phyloP scores from a whole-genome alignment of 1,140 invertebrate genomes.

The Anoplophora glabripennis region DNA sequence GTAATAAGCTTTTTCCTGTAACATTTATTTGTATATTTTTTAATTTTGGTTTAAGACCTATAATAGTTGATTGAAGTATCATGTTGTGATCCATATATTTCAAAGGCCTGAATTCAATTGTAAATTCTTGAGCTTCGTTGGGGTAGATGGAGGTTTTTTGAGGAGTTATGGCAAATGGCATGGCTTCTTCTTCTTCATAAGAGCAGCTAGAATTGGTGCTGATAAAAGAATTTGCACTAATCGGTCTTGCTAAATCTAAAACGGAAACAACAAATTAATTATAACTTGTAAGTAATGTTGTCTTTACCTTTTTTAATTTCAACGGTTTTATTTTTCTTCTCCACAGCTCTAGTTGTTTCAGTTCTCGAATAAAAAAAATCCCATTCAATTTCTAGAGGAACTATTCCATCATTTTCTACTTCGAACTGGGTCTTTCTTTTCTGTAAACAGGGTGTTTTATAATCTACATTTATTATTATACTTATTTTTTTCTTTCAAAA shows the following conservation, averaged over 20 bases:
- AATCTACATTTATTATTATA: background rate
- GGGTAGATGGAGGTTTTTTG: constrained; percentile 18
- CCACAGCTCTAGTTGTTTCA: too few relatives aligned
- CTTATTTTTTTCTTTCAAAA: background rate
- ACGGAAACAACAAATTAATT: too few relatives aligned
- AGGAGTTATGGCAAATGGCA: constrained; percentile 30
- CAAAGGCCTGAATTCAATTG: constrained; percentile 32
- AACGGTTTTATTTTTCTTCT: background rate
- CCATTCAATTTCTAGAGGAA: constrained; percentile 31
- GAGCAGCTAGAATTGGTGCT: too few relatives aligned
- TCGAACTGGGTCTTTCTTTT: constrained; percentile 24
- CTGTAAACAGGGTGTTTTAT: constrained; percentile 18
- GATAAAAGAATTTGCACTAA: too few relatives aligned
- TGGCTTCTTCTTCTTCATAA: background rate
- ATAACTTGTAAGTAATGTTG: too few relatives aligned
- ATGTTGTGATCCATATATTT: constrained; percentile 25
- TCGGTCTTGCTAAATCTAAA: too few relatives aligned
- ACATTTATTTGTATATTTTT: constrained; percentile 25
- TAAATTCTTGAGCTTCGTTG: constrained; percentile 13
- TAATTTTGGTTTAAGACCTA: constrained; percentile 23
- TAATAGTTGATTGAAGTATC: constrained; percentile 17
- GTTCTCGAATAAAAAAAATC: background rate
- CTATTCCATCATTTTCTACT: constrained; percentile 27
- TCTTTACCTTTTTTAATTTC: background rate
- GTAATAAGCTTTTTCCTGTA: constrained; percentile 43